Percentiles rank a stretch among this genome's conserved stretches.
These are phyloP conservation scores for Urocynchramus pylzowi DNA, from an alignment of 2,113 vertebrate species.

Conservation along the genomic window DNA sequence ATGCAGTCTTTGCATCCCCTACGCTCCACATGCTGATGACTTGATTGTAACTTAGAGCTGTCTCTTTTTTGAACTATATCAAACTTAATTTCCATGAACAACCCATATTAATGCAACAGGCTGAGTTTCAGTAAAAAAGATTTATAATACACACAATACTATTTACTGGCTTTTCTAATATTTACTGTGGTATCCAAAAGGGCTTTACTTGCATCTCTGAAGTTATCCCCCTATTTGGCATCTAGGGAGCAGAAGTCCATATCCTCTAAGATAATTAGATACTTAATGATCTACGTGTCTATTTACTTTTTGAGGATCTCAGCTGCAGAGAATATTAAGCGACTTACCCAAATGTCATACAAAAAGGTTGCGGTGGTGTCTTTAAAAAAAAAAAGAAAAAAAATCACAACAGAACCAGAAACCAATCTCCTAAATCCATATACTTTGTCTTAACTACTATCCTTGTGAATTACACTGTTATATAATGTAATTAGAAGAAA, in stretches of 20 bases:
- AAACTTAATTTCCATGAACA: background rate
- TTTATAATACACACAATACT: background rate
- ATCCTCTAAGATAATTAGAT: slow-evolving; percentile 68
- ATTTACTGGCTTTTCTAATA: slow-evolving; percentile 42
- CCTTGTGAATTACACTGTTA: slow-evolving; percentile 63
- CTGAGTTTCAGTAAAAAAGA: background rate
- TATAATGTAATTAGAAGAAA: slow-evolving; percentile 68
- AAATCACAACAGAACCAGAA: slow-evolving; percentile 8
- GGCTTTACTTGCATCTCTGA: background rate
- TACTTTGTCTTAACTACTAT: slow-evolving; percentile 64
- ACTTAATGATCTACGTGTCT: slow-evolving; percentile 67
- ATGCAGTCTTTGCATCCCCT: background rate
- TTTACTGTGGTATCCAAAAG: slow-evolving; percentile 25
- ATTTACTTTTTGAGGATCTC: slow-evolving; percentile 61
- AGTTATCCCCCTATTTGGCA: slow-evolving; percentile 34
- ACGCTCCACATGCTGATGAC: background rate
- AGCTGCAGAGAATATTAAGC: slow-evolving; percentile 53
- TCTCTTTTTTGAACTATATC: background rate
- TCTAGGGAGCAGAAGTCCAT: slow-evolving; percentile 60
- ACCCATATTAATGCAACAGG: background rate
- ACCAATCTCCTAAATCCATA: slow-evolving; percentile 61
- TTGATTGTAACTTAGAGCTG: background rate
- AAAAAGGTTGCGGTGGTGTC: slow-evolving; percentile 24
- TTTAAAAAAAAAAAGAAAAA: background rate
- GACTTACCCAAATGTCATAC: slow-evolving; percentile 54